A percentile compares a stretch with the other conserved stretches of the same genome.
These are phyloP conservation scores for Epinephelus cyanopodus DNA, from an alignment of 2,113 vertebrate species.

Conservation along the genomic window DNA sequence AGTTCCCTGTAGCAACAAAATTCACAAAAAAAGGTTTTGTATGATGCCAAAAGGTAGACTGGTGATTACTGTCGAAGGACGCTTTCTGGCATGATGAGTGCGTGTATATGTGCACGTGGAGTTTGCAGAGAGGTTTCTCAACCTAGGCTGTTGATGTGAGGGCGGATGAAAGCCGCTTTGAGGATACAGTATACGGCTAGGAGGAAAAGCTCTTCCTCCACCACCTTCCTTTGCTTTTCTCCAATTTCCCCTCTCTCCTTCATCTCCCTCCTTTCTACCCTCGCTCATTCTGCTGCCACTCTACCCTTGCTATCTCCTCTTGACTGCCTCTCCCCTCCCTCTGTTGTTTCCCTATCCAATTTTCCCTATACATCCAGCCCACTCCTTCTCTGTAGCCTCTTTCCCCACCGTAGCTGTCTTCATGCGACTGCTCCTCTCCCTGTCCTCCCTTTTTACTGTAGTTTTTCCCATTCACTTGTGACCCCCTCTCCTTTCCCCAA, in stretches of 20 bases:
- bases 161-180: constrained; percentile 78
- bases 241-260: constrained; percentile 56
- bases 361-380: constrained; percentile 62
- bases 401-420: constrained; percentile 38
- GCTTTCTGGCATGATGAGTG: constrained; percentile 48
- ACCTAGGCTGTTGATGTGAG: constrained; percentile 58
- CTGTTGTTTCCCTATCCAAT: constrained; percentile 73
- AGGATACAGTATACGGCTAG: constrained; percentile 57
- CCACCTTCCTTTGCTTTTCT: constrained; percentile 61
- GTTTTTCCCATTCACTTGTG: constrained; percentile 30
- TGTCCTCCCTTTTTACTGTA: constrained; percentile 41
- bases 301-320: constrained; percentile 62
- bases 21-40: constrained; percentile 48
- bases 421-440: constrained; percentile 29
- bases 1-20: constrained; percentile 37
- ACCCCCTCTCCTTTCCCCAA: constrained; percentile 16
- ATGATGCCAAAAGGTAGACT: constrained; percentile 59
- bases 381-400: constrained; percentile 43
- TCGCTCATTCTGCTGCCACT: constrained; percentile 57
- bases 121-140: constrained; percentile 55
- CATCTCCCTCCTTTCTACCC: constrained; percentile 46
- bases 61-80: constrained; percentile 61
- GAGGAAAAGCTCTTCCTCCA: constrained; percentile 56
- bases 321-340: constrained; percentile 53
- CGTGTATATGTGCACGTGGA: constrained; percentile 13